Evolutionary conservation across 2,888 invertebrate species (phyloP), one percentile per base, ranked within the genome.

Genomic region (Phalera bucephala): DNA sequence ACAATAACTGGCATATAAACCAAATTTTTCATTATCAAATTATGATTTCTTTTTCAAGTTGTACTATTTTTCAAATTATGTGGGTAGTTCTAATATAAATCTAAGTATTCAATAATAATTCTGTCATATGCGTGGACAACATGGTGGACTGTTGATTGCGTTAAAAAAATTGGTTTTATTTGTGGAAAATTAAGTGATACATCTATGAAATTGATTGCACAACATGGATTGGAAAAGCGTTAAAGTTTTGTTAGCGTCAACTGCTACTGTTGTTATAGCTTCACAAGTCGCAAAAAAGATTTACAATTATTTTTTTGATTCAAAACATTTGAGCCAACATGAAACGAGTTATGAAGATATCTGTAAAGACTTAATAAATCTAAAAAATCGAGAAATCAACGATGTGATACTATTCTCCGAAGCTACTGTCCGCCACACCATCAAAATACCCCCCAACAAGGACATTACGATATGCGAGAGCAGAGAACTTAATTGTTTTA

Each of bases 371-470:
- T 52, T 75, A 25, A 45, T 80, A 32, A 68, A 60, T 46, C 55
- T 62, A 21, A 89, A 71, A 56, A 81, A 78, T 53, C 79, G 82
- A 48, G 89, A 89, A 61, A 87, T 89, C 46, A 88, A 88, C 46
- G 89, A 89, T 53, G 89, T 89, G 0, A 86, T 89, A 60, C 57
- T 89, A 47, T 89, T 89, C 56, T 85, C 89, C n/a, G 83, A 88
- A 48, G 82, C 84, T 47, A 54, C 80, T 31, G 65, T 80, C 37
- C 78, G 75, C 31, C 84, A 84, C 36, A 77, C 80, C 2, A 73
- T 85, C 45, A 77, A 63, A 66, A 63, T 84, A 31, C 75, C 81
- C 45, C 74, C 80, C 1, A 87, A 80, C 36, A 83, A 72, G 48
- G 80, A 85, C 28, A 50, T 84, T 41, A 75, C 73, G 10, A 72